Evolutionary conservation across 2,888 invertebrate genomes (phyloP).

Genomic region (Phytoseiulus persimilis): DNA sequence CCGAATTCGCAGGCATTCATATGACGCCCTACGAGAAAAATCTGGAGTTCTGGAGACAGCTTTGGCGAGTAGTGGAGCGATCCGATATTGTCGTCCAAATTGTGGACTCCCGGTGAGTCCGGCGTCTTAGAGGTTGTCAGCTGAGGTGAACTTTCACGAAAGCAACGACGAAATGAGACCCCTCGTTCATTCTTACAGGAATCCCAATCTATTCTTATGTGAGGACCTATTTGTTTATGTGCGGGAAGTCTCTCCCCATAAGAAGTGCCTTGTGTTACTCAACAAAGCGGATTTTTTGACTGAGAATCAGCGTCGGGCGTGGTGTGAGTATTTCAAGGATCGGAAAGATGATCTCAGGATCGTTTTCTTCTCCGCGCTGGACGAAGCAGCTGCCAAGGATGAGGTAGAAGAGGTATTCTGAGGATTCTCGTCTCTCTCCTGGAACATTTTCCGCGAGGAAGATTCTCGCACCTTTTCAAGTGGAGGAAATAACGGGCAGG

Average conservation of each 20-base stretch:
- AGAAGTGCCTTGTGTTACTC: slow-evolving; percentile 68
- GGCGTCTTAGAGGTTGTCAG: too few relatives aligned
- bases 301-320: slow-evolving; percentile 60
- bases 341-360: slow-evolving; percentile 10
- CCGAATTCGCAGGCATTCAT: slow-evolving; percentile 57
- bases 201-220: slow-evolving; percentile 85
- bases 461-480: too few relatives aligned
- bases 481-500: not conserved
- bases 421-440: not conserved
- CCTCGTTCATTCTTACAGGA: slow-evolving; percentile 58
- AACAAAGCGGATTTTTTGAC: slow-evolving; percentile 93
- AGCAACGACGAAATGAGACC: too few relatives aligned
- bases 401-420: not conserved
- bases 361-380: slow-evolving; percentile 24
- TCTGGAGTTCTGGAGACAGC: slow-evolving; percentile 92
- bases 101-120: slow-evolving; percentile 64
- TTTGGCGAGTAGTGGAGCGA: slow-evolving; percentile 96
- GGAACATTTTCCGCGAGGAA: too few relatives aligned
- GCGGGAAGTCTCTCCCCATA: slow-evolving; percentile 62
- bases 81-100: slow-evolving; percentile 86
- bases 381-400: slow-evolving; percentile 18
- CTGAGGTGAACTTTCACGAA: too few relatives aligned
- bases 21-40: slow-evolving; percentile 97
- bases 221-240: slow-evolving; percentile 81
- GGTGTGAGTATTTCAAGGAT: slow-evolving; percentile 6